Evolutionary conservation across 1,140 invertebrate genomes (phyloP).

Genomic region (Drosophila kohkoa): DNA sequence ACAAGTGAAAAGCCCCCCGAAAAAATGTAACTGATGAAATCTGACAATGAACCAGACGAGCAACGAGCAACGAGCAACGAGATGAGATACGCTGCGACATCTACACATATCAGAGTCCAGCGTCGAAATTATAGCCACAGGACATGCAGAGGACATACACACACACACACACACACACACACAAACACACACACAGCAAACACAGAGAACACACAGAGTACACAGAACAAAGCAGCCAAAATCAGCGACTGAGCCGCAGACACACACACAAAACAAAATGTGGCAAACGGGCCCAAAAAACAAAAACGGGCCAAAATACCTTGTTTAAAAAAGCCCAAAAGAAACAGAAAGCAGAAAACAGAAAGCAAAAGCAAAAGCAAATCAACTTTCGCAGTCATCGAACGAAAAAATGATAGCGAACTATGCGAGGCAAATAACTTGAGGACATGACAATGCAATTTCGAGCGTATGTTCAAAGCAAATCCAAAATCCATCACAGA

Average conservation of each 20-base stretch:
- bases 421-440: constrained; percentile 65
- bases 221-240: constrained; percentile 51
- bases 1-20: constrained; percentile 5
- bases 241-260: constrained; percentile 37
- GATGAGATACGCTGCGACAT: background rate
- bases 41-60: constrained; percentile 50
- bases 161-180: constrained; percentile 48
- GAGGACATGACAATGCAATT: constrained; percentile 80
- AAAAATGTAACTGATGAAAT: constrained; percentile 71
- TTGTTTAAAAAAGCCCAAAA: background rate
- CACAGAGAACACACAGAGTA: constrained; percentile 35
- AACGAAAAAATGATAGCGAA: constrained; percentile 1
- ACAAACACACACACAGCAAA: constrained; percentile 48
- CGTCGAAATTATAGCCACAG: constrained; percentile 75
- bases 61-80: no score
- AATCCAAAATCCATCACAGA: constrained; percentile 51
- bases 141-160: constrained; percentile 54
- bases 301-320: background rate
- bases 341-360: no score
- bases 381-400: background rate
- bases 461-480: constrained; percentile 51
- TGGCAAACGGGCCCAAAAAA: constrained; percentile 1
- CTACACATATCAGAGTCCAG: background rate
- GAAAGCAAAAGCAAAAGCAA: background rate
- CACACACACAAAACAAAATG: constrained; percentile 21